Base-by-base conservation (phyloP, 2,113 vertebrate species). In the Phyllostomus discolor region DNA sequence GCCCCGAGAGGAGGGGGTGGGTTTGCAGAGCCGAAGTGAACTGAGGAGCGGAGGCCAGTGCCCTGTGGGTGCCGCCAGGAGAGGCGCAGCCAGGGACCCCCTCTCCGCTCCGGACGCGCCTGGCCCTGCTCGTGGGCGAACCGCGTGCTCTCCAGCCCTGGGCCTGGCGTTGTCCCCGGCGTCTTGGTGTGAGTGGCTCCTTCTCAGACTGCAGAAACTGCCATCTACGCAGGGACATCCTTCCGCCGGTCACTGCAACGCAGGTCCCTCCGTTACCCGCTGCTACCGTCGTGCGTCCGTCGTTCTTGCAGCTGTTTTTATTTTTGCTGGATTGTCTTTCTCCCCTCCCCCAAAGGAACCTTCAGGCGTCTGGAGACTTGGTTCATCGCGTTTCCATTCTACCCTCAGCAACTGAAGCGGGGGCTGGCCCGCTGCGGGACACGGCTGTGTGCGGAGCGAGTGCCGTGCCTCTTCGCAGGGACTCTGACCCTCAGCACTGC, bases 231-330 rank as follows among this genome's bases (percentile, higher is more conserved):
- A 67, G 9, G 22, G 16, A 87, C 48, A 22, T 67, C 38, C 82
- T 48, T 35, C 2, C 19, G 12, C 26, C 69, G n/a, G 22, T 70
- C 35, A 20, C 7, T 41, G 14, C 46, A 48, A n/a, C 7, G 0
- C 0, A 59, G 16, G 11, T 5, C 22, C 10, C 3, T 50, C n/a
- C 48, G 22, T 57, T 24, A 57, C 20, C 94, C 19, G 73, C 1
- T 26, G 4, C 79, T 0, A 22, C 17, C 10, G 7, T 11, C 5
- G 10, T 73, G 3, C 38, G 2, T 26, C 9, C 17, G 22, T 5
- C 22, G 67, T 19, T 64, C 31, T 28, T 59, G 12, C 5, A 67
- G 22, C 16, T 73, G 14, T 73, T 75, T 78, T 10, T 33, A 10
- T 67, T 95, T 72, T 50, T 59, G 33, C 24, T 62, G 33, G 24